Percentiles rank a stretch among this genome's conserved stretches.
Conservation (phyloP, 2,113 vertebrate species). For the Chaenogobius annularis region DNA sequence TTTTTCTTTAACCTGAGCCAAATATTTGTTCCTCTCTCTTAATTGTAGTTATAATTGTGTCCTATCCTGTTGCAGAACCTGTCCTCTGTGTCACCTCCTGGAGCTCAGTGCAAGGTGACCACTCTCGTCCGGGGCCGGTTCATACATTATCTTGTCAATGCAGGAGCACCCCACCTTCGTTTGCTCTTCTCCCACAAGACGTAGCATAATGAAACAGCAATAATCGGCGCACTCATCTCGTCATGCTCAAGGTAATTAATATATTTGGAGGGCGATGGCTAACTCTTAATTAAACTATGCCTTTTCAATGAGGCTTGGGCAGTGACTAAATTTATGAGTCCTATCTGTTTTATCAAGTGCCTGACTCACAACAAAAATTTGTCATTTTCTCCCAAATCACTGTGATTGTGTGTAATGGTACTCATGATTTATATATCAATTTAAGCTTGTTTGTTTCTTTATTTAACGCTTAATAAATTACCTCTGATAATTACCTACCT, state of each 20-base stretch:
- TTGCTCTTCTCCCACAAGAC: slow-evolving; percentile 86
- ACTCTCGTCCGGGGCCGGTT: slow-evolving; percentile 77
- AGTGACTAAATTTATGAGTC: slow-evolving; percentile 93
- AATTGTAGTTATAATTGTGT: neutral
- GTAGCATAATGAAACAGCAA: slow-evolving; percentile 93
- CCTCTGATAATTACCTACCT: slow-evolving; percentile 85
- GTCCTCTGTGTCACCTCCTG: slow-evolving; percentile 69
- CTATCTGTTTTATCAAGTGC: slow-evolving; percentile 93
- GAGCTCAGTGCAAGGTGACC: slow-evolving; percentile 85
- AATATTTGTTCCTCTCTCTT: neutral
- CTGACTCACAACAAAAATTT: slow-evolving; percentile 87
- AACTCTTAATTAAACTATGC: slow-evolving; percentile 96
- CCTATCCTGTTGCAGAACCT: slow-evolving; percentile 24
- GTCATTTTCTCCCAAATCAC: slow-evolving; percentile 86
- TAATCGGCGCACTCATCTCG: slow-evolving; percentile 94
- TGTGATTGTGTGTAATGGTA: slow-evolving; percentile 83
- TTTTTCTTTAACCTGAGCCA: too few relatives aligned
- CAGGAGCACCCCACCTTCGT: slow-evolving; percentile 81
- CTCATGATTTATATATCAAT: slow-evolving; percentile 95
- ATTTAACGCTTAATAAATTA: slow-evolving; percentile 87
- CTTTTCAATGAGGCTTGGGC: slow-evolving; percentile 94
- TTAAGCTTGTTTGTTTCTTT: slow-evolving; percentile 95
- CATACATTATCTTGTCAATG: slow-evolving; percentile 92
- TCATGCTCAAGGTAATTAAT: slow-evolving; percentile 99
- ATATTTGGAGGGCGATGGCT: slow-evolving; percentile 88